Percentiles rank a stretch among this genome's conserved stretches.
Conservation (phyloP, 2,113 vertebrate species). For the Nothoprocta pentlandii region DNA sequence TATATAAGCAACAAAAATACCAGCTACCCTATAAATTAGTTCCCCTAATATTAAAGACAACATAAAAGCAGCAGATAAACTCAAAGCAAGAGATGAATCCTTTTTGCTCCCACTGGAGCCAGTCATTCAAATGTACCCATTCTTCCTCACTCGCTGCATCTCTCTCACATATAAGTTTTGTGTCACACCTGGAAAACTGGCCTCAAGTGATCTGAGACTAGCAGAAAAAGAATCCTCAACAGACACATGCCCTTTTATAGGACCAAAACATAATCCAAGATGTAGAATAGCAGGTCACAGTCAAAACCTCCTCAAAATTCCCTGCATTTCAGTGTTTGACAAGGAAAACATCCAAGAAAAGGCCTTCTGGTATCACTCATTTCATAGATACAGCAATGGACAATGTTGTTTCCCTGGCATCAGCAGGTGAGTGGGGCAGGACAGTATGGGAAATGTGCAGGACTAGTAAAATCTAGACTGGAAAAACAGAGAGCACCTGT, state of each 20-base stretch:
- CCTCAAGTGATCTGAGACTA: background rate
- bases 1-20: background rate
- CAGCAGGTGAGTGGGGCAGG: background rate
- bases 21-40: background rate
- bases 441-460: background rate
- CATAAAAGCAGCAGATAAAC: background rate
- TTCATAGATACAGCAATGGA: background rate
- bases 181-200: background rate
- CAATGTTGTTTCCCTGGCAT: background rate
- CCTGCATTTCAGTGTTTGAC: background rate
- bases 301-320: background rate
- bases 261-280: background rate
- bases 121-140: background rate
- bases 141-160: background rate
- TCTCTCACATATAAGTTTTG: background rate
- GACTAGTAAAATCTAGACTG: background rate
- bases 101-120: background rate
- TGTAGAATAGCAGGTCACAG: background rate
- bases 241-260: background rate
- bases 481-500: background rate
- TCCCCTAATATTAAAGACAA: background rate
- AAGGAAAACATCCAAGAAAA: background rate
- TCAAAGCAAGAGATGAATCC: background rate
- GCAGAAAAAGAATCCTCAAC: conserved; percentile 18
- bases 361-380: background rate